Evolutionary conservation across 2,113 vertebrate genomes (phyloP).

Genomic region (Drymodes brunneopygia): DNA sequence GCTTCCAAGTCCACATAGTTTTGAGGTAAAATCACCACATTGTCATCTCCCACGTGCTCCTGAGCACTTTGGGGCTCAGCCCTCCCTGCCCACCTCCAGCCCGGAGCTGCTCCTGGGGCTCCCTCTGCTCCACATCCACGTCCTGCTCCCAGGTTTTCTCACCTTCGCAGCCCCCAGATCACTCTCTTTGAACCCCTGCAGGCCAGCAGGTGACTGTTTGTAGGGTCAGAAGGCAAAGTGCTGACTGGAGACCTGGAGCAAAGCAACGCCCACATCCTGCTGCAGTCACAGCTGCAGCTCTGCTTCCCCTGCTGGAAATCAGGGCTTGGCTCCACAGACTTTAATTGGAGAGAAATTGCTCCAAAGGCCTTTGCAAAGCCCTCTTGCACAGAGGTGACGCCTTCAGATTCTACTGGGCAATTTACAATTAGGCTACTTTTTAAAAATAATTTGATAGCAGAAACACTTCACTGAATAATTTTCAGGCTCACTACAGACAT

Average conservation of each 20-base stretch:
- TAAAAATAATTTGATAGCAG: neutral
- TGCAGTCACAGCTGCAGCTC: neutral
- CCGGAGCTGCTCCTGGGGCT: neutral
- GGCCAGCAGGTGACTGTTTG: neutral
- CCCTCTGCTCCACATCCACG: fast-evolving
- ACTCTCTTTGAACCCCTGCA: fast-evolving
- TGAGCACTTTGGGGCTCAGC: neutral
- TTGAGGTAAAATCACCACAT: slow-evolving; percentile 53
- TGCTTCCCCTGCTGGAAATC: neutral
- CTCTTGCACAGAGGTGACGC: neutral
- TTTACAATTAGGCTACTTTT: neutral
- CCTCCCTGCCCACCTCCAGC: neutral
- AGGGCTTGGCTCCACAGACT: neutral
- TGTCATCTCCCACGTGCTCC: neutral
- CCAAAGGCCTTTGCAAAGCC: neutral
- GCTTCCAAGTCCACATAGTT: slow-evolving; percentile 73
- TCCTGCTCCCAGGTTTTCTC: fast-evolving
- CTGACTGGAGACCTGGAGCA: neutral
- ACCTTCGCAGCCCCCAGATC: fast-evolving
- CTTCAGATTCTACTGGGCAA: neutral
- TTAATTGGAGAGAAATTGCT: neutral
- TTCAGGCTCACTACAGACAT: neutral
- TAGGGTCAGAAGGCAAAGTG: neutral
- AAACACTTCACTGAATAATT: neutral
- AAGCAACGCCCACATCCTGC: neutral